These are phyloP conservation scores for Caretta caretta DNA, from an alignment of 2,113 vertebrate species.

Conservation along the genomic window DNA sequence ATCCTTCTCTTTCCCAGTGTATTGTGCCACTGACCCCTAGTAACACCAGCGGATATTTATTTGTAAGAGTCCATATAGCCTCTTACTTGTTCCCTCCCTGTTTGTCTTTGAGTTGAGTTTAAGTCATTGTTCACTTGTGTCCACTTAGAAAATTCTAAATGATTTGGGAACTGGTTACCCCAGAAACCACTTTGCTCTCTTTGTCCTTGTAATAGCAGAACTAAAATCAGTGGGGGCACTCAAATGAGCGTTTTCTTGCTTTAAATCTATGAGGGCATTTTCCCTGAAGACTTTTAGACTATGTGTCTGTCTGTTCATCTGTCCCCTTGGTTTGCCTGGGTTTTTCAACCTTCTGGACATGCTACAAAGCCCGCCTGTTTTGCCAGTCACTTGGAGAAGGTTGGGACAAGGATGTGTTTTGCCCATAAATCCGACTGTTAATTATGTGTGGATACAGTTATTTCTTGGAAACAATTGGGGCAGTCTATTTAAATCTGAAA, in stretches of 20 bases:
- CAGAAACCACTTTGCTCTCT: neutral
- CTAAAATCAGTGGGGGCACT: neutral
- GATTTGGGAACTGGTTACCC: neutral
- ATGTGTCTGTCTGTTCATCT: neutral
- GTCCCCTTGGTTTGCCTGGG: conserved; percentile 13
- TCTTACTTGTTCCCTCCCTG: too few species aligned
- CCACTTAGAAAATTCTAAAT: neutral
- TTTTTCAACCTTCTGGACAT: conserved; percentile 63
- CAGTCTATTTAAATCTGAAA: neutral
- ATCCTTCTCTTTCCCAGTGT: too few species aligned
- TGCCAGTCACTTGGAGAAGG: conserved; percentile 29
- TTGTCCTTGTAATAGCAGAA: neutral
- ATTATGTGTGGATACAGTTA: neutral
- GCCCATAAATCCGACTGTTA: neutral
- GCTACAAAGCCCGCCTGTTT: conserved; percentile 38
- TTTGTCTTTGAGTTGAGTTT: neutral
- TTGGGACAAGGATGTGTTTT: neutral
- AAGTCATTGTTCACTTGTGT: neutral
- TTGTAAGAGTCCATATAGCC: too few species aligned
- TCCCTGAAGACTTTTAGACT: conserved; percentile 34
- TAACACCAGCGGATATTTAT: too few species aligned
- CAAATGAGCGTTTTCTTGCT: conserved; percentile 33
- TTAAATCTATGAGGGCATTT: conserved; percentile 35
- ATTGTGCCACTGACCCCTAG: too few species aligned
- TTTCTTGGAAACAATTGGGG: neutral